phyloP scores from a whole-genome alignment of 2,888 invertebrate genomes.

The Cryptocephalus primarius region DNA sequence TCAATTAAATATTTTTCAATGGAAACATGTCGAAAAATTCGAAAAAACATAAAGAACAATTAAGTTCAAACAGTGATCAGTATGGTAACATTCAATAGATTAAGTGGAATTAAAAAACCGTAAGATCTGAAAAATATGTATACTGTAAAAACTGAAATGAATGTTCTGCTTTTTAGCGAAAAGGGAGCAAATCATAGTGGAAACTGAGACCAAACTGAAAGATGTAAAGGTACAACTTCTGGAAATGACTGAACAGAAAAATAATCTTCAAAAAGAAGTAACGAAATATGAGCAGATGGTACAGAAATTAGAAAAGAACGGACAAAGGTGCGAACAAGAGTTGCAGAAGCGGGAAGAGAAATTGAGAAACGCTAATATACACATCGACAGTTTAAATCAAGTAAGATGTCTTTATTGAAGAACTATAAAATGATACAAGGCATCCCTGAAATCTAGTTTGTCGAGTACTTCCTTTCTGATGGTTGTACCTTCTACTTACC shows the following conservation, averaged over 20 bases:
- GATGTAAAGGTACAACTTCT: slow-evolving; percentile 11
- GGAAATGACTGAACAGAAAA: slow-evolving; percentile 14
- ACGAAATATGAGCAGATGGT: slow-evolving; percentile 21
- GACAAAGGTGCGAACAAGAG: slow-evolving; percentile 27
- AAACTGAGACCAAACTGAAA: slow-evolving; percentile 18
- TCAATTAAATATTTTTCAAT: too few species aligned
- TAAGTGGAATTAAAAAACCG: too few species aligned
- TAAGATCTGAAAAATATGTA: too few species aligned
- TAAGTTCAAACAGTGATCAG: too few species aligned
- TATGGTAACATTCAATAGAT: too few species aligned
- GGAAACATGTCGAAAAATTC: too few species aligned
- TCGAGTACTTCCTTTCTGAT: too few species aligned
- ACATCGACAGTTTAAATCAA: slow-evolving; percentile 23
- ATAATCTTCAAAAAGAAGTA: slow-evolving; percentile 21
- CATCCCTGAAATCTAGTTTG: too few species aligned
- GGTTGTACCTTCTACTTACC: too few species aligned
- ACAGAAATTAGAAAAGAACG: slow-evolving; percentile 26
- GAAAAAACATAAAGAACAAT: too few species aligned
- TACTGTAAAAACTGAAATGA: background rate
- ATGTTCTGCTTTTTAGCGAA: slow-evolving; percentile 9
- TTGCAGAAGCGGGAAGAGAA: slow-evolving; percentile 27
- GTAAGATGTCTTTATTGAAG: slow-evolving; percentile 16
- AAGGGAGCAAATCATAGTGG: slow-evolving; percentile 21
- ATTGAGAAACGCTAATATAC: slow-evolving; percentile 20
- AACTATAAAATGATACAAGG: background rate